A percentile compares a stretch with the other conserved stretches of the same genome.
These are phyloP conservation scores for Drosophila ficusphila DNA, from an alignment of 1,140 invertebrate species.

Conservation along the genomic window DNA sequence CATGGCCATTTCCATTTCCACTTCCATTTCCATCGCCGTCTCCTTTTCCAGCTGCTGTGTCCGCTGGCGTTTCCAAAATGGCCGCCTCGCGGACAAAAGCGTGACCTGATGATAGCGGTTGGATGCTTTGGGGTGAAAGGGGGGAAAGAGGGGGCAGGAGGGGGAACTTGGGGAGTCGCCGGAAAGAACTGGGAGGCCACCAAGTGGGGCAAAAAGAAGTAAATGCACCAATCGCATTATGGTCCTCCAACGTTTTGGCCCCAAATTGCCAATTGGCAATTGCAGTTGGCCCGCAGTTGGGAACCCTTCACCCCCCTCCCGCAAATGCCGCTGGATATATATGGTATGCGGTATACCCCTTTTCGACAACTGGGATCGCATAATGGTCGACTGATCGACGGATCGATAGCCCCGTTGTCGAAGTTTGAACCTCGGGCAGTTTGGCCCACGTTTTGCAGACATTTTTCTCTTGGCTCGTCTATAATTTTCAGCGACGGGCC, in stretches of 20 bases:
- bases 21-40: not conserved
- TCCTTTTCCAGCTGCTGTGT: constrained; percentile 4
- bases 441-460: constrained; percentile 77
- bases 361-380: constrained; percentile 15
- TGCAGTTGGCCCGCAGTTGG: constrained; percentile 37
- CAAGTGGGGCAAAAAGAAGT: constrained; percentile 54
- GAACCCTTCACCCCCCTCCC: not conserved
- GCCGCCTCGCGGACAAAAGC: constrained; percentile 50
- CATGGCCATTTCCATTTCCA: constrained; percentile 17
- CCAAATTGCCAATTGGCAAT: constrained; percentile 64
- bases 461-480: constrained; percentile 55
- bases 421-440: constrained; percentile 41
- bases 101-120: constrained; percentile 3
- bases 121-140: not conserved
- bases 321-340: not conserved
- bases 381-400: constrained; percentile 41
- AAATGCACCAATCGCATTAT: constrained; percentile 82
- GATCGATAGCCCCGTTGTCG: constrained; percentile 4
- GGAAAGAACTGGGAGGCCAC: not conserved
- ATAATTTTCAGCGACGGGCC: constrained; percentile 43
- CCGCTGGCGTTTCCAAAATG: constrained; percentile 64
- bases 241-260: constrained; percentile 73
- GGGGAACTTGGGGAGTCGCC: no score
- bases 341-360: not conserved
- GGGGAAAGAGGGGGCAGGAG: no score